Evolutionary conservation across 2,797 vertebrate species (phyloP).

Genomic region (Otus scops): DNA sequence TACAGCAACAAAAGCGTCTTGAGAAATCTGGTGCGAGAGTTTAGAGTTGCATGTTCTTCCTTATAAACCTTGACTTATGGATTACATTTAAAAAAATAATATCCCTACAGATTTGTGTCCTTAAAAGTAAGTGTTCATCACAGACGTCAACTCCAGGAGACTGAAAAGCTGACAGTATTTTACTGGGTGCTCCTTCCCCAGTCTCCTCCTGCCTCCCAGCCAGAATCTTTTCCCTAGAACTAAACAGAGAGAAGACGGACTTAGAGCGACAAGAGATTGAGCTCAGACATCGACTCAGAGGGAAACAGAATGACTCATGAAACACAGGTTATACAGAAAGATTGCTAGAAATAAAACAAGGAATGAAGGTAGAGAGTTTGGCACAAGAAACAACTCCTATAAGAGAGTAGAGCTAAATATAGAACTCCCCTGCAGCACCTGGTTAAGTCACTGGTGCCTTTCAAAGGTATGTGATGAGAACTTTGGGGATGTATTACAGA

Average conservation of each 20-base stretch:
- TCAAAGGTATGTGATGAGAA: neutral
- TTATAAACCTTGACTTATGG: neutral
- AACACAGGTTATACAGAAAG: neutral
- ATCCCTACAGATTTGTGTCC: neutral
- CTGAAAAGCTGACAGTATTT: neutral
- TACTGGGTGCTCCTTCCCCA: neutral
- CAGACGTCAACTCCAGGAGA: neutral
- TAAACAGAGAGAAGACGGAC: neutral
- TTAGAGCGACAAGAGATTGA: neutral
- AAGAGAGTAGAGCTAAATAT: slow-evolving; percentile 3
- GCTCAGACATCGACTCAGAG: neutral
- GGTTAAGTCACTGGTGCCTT: neutral
- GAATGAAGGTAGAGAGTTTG: neutral
- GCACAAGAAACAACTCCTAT: neutral
- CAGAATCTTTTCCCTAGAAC: neutral
- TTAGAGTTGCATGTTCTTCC: neutral
- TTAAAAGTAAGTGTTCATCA: neutral
- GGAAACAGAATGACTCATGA: neutral
- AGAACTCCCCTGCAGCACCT: neutral
- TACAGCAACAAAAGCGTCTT: neutral
- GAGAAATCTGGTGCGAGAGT: neutral
- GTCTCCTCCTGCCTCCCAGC: neutral
- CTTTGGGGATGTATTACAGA: neutral
- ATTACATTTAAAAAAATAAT: neutral
- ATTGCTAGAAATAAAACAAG: neutral